Percentiles rank a stretch among this genome's conserved stretches.
phyloP scores from a whole-genome alignment of 2,888 invertebrate genomes.

The Eristalinus aeneus region DNA sequence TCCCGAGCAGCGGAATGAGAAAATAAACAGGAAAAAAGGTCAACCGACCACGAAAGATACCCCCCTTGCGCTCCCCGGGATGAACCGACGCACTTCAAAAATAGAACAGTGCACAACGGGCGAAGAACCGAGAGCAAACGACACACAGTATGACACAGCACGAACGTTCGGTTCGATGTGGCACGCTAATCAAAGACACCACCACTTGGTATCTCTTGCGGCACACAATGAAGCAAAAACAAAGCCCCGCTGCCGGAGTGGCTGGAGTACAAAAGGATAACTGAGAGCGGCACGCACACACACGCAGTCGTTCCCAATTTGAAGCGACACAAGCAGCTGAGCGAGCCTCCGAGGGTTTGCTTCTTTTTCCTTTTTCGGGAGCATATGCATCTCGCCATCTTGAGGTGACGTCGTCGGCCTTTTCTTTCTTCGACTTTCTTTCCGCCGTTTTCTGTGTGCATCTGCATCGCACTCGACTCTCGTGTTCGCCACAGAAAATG shows the following conservation, averaged over 20 bases:
- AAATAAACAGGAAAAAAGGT: constrained; percentile 39
- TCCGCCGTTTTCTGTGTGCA: constrained; percentile 1
- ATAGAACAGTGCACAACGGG: constrained; percentile 51
- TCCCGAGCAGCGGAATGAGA: background rate
- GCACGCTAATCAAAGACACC: constrained; percentile 49
- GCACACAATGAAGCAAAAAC: constrained; percentile 51
- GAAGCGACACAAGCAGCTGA: constrained; percentile 59
- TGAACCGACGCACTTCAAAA: constrained; percentile 53
- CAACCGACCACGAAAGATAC: constrained; percentile 11
- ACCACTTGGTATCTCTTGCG: constrained; percentile 34
- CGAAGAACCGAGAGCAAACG: background rate
- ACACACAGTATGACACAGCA: background rate
- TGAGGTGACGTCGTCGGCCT: constrained; percentile 43
- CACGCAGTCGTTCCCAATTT: constrained; percentile 44
- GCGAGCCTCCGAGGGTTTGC: constrained; percentile 14
- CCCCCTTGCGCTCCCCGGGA: background rate
- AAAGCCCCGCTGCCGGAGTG: constrained; percentile 37
- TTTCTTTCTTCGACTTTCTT: constrained; percentile 12
- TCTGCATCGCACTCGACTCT: constrained; percentile 11
- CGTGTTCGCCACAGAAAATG: constrained; percentile 34
- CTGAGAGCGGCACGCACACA: background rate
- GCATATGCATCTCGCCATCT: background rate
- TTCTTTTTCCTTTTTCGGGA: constrained; percentile 38
- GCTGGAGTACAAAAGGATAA: constrained; percentile 49
- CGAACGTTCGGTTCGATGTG: constrained; percentile 38